Conservation (phyloP, 2,888 invertebrate genomes). For the Microctonus brassicae region DNA sequence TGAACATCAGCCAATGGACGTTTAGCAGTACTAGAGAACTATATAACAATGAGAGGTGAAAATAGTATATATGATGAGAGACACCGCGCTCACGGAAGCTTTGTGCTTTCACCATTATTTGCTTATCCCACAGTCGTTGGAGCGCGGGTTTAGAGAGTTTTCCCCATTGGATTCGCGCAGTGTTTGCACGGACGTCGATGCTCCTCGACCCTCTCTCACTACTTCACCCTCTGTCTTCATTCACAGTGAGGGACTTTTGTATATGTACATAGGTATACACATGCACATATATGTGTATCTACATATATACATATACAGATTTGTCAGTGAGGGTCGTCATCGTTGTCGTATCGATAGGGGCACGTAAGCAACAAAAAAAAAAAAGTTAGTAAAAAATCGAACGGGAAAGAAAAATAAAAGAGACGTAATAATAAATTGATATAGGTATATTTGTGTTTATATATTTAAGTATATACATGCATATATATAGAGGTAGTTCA, state of each 20-base stretch:
- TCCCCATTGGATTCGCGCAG: constrained; percentile 40
- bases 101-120: constrained; percentile 50
- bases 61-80: not conserved
- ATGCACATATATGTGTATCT: no score
- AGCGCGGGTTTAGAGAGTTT: constrained; percentile 36
- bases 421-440: constrained; percentile 6
- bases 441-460: not conserved
- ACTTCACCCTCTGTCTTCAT: constrained; percentile 28
- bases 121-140: constrained; percentile 33
- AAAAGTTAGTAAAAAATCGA: constrained; percentile 8
- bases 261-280: no score
- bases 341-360: not conserved
- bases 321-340: constrained; percentile 4
- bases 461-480: not conserved
- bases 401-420: constrained; percentile 23
- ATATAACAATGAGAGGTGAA: not conserved
- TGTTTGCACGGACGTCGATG: constrained; percentile 44
- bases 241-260: constrained; percentile 11
- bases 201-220: constrained; percentile 46
- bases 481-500: no score
- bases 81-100: constrained; percentile 30
- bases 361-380: constrained; percentile 2
- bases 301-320: no score
- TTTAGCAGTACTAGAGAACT: not conserved
- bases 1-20: constrained; percentile 4